phyloP scores from a whole-genome alignment of 2,113 vertebrate genomes.

The Brevimyrus niger region DNA sequence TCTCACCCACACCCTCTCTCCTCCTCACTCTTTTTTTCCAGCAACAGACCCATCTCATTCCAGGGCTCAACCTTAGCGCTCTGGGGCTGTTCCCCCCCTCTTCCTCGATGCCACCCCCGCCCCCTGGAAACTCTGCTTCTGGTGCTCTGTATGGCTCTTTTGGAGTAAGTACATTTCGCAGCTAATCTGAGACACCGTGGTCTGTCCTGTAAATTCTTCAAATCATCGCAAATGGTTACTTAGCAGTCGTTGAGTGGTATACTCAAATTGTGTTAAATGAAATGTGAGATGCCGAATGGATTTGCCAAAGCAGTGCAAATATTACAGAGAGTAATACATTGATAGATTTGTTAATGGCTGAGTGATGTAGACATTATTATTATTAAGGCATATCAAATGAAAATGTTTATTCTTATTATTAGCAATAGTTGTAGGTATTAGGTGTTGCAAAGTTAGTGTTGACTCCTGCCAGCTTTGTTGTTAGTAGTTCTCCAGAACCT shows the following conservation, averaged over 20 bases:
- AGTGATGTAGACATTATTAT: neutral
- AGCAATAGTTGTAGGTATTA: neutral
- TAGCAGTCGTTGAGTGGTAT: neutral
- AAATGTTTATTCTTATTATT: neutral
- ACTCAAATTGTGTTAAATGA: neutral
- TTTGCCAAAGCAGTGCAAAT: neutral
- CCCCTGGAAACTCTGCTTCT: conserved; percentile 67
- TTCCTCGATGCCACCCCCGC: conserved; percentile 74
- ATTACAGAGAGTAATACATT: neutral
- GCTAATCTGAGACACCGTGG: neutral
- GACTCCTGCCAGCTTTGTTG: neutral
- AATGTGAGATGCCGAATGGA: neutral
- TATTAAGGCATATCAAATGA: neutral
- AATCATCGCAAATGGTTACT: neutral
- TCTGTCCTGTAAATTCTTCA: neutral
- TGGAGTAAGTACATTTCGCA: conserved; percentile 59
- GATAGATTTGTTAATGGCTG: neutral
- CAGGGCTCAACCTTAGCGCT: conserved; percentile 82
- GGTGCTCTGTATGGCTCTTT: conserved; percentile 79
- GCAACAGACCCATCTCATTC: conserved; percentile 89
- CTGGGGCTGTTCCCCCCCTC: conserved; percentile 89
- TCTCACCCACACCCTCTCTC: conserved; percentile 8
- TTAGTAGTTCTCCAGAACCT: neutral
- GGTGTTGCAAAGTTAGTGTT: neutral
- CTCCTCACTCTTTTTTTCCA: conserved; percentile 33